Conservation (phyloP, 2,113 vertebrate species). For the Triplophysa siluroides region DNA sequence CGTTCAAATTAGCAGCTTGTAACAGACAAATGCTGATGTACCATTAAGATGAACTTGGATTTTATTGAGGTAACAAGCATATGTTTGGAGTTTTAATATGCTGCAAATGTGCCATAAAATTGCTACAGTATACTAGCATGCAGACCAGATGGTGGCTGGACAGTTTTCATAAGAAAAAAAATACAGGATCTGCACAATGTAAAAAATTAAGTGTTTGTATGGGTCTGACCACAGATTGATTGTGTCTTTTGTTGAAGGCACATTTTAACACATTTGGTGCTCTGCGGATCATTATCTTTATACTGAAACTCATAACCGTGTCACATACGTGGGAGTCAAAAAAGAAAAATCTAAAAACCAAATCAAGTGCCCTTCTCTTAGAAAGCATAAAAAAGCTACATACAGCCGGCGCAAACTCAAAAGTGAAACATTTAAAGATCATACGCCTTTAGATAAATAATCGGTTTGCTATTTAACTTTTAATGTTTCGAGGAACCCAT, state of each 20-base stretch:
- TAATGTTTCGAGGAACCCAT: constrained; percentile 19
- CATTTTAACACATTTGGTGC: constrained; percentile 33
- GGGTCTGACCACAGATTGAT: constrained; percentile 13
- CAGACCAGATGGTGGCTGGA: constrained; percentile 25
- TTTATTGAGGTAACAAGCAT: constrained; percentile 1
- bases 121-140: constrained; percentile 26
- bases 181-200: not conserved
- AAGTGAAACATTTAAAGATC: constrained; percentile 53
- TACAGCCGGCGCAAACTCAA: constrained; percentile 56
- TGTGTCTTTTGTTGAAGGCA: constrained; percentile 51
- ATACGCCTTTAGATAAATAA: constrained; percentile 69
- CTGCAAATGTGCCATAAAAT: not conserved
- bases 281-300: not conserved
- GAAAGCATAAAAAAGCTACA: constrained; percentile 58
- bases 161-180: not conserved
- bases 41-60: not conserved
- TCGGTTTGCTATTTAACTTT: constrained; percentile 36
- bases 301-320: constrained; percentile 39
- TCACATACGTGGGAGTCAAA: constrained; percentile 23
- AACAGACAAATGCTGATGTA: not conserved
- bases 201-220: not conserved
- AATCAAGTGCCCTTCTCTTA: constrained; percentile 41
- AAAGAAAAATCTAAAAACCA: constrained; percentile 16
- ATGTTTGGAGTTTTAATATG: constrained; percentile 7
- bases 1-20: not conserved